Evolutionary conservation across 2,888 invertebrate genomes (phyloP), one percentile per base, ranked within the genome.

Genomic region (Nemotelus pantherinus): DNA sequence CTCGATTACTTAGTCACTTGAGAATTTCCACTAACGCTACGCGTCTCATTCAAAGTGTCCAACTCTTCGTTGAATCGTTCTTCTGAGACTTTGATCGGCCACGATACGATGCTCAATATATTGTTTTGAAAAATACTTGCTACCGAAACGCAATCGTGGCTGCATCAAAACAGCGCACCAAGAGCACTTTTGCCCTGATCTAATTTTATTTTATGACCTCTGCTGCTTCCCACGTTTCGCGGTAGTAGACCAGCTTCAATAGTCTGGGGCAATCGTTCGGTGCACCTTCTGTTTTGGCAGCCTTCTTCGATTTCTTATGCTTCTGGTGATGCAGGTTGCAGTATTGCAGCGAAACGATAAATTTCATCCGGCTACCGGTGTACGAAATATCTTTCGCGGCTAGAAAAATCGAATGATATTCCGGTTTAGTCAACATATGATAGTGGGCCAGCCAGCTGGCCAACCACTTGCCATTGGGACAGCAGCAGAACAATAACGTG

Each of bases 321-420:
- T 70, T 70, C 70, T 70, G 70, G 70, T 70, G 70, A 70, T 70
- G 70, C 70, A 70, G 70, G 70, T 55, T 70, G 70, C 70, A 70
- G 25, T 25, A 25, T 25, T 53, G 10, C 53, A 10, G 70, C 41
- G 39, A 41, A 55, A 43, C 53, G 55, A 55, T 70, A 70, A 70
- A 70, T 70, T 44, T 41, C 70, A 70, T 43, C 65, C 47, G 45
- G 10, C 50, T 43, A 55, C 43, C n/a, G 55, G 6, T 25, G 25
- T 25, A 25, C 25, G 25, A 25, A 25, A 25, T 25, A 25, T 25
- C 25, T 25, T 25, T 25, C 25, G 25, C 25, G 25, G 25, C 25
- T 25, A 25, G 25, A 70, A 53, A 70, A 9, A n/a, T n/a, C 64
- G 45, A 44, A 43, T 7, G 9, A 3, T n/a, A 4, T 9, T 63